Evolutionary conservation across 2,797 vertebrate genomes (phyloP).

Genomic region (Urophycis tenuis): DNA sequence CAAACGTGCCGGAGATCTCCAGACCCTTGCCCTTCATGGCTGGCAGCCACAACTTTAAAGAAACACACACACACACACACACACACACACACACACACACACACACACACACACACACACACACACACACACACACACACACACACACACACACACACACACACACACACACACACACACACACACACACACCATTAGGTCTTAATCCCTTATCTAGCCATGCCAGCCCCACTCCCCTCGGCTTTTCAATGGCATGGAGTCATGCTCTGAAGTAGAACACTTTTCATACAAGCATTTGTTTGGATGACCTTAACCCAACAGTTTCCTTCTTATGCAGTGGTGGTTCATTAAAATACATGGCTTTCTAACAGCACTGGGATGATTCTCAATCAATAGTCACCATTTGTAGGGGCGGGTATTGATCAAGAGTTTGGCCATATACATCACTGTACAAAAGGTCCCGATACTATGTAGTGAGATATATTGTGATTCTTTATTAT

Average conservation of each 20-base stretch:
- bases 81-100: too few species aligned
- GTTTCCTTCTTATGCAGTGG: background rate
- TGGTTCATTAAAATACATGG: too few species aligned
- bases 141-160: background rate
- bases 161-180: background rate
- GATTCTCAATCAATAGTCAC: background rate
- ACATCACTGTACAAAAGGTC: too few species aligned
- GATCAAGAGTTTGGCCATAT: too few species aligned
- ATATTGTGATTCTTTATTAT: too few species aligned
- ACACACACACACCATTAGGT: background rate
- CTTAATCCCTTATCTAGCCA: background rate
- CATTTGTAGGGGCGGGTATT: background rate
- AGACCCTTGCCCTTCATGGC: conserved; percentile 96
- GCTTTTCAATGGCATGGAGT: background rate
- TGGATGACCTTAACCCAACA: background rate
- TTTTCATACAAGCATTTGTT: background rate
- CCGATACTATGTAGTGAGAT: too few species aligned
- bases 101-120: too few species aligned
- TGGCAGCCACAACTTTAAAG: conserved; percentile 84
- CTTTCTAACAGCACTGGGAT: background rate
- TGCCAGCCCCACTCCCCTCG: background rate
- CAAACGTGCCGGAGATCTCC: conserved; percentile 91
- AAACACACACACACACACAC: background rate
- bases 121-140: conserved; percentile 2
- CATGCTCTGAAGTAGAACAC: background rate